These are phyloP conservation scores for Eurosta solidaginis DNA, from an alignment of 1,140 invertebrate species.

Conservation along the genomic window DNA sequence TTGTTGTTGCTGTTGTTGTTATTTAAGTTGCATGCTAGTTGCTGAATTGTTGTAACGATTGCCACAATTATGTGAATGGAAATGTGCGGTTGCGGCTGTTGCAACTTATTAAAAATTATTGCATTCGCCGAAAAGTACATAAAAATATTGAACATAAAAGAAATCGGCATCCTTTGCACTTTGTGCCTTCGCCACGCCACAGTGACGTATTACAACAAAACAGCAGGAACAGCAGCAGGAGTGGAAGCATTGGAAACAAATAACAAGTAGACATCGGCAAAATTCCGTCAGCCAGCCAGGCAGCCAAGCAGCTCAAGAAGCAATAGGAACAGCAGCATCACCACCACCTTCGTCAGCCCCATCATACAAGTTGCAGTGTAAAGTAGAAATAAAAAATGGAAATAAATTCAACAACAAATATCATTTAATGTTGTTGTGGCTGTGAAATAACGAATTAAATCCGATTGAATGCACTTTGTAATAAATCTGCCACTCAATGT, in stretches of 20 bases:
- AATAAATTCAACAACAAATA: neutral
- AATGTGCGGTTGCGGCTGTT: conserved; percentile 19
- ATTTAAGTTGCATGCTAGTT: too few species aligned
- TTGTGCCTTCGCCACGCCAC: neutral
- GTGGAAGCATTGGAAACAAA: neutral
- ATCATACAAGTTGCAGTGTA: neutral
- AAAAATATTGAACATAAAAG: conserved; percentile 29
- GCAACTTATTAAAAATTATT: conserved; percentile 29
- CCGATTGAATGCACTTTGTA: conserved; percentile 11
- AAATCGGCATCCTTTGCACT: conserved; percentile 25
- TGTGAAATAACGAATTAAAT: conserved; percentile 4
- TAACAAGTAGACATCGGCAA: neutral
- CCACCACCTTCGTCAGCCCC: too few species aligned
- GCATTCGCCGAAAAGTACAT: conserved; percentile 23
- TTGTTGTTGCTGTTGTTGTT: neutral
- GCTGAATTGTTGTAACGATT: too few species aligned
- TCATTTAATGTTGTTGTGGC: neutral
- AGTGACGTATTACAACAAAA: neutral
- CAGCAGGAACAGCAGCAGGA: neutral
- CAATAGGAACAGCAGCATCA: neutral
- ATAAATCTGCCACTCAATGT: conserved; percentile 9
- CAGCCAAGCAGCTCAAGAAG: too few species aligned
- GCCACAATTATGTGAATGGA: neutral
- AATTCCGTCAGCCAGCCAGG: neutral
- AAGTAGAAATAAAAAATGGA: neutral